These are phyloP conservation scores for Trochalopteron elliotii DNA, from an alignment of 2,113 vertebrate species.

Conservation along the genomic window DNA sequence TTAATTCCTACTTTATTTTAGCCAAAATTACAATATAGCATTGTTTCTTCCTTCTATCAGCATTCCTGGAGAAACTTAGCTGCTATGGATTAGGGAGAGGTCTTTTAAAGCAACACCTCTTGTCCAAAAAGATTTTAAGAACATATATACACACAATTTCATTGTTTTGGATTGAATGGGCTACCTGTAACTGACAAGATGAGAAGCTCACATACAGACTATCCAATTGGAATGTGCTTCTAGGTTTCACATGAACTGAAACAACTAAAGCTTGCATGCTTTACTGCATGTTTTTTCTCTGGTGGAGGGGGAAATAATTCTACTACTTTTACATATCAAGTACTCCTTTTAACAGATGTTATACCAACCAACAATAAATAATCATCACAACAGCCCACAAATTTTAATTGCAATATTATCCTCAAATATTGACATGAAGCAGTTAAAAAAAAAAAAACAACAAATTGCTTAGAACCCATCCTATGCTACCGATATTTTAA, in stretches of 20 bases:
- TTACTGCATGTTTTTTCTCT: neutral
- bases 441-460: neutral
- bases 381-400: neutral
- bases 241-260: neutral
- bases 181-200: neutral
- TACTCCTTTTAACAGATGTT: neutral
- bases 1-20: neutral
- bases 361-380: neutral
- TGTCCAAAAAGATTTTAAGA: neutral
- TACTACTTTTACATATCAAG: neutral
- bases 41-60: neutral
- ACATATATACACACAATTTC: neutral
- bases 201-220: neutral
- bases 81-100: neutral
- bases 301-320: neutral
- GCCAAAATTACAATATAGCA: neutral
- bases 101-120: neutral
- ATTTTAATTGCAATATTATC: neutral
- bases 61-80: neutral
- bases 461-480: neutral
- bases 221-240: neutral
- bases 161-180: neutral
- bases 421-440: neutral
- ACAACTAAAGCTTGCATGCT: neutral
- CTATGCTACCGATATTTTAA: neutral